These are phyloP conservation scores for Lathamus discolor DNA, from an alignment of 2,113 vertebrate genomes.

Conservation along the genomic window DNA sequence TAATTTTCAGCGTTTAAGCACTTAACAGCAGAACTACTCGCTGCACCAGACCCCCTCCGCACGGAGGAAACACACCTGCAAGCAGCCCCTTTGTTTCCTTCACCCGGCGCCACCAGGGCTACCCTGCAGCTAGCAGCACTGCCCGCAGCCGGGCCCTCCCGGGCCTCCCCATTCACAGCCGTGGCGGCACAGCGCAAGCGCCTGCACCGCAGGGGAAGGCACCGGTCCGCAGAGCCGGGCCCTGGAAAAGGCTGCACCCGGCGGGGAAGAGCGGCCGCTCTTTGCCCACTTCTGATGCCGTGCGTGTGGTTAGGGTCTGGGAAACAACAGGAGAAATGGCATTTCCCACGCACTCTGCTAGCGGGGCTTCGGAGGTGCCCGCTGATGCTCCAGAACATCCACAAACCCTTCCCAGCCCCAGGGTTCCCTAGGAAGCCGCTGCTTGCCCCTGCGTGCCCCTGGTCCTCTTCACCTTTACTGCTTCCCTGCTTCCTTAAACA, in stretches of 20 bases:
- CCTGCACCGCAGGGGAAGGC: neutral
- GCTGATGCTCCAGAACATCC: neutral
- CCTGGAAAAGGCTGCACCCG: no score
- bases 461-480: neutral
- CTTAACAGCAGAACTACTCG: neutral
- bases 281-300: neutral
- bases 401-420: neutral
- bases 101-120: rapidly evolving
- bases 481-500: neutral
- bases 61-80: rapidly evolving
- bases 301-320: neutral
- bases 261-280: neutral
- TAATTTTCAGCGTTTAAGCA: neutral
- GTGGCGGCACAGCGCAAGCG: neutral
- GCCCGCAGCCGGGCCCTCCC: rapidly evolving
- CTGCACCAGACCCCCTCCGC: neutral
- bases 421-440: neutral
- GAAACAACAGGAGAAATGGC: rapidly evolving
- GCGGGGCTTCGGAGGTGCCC: rapidly evolving
- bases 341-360: neutral
- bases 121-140: rapidly evolving
- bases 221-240: no score
- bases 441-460: no score
- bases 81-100: rapidly evolving
- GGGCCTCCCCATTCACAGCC: neutral